These are phyloP conservation scores for Branchipolynoe longqiensis DNA, from an alignment of 2,888 invertebrate species.

Conservation along the genomic window DNA sequence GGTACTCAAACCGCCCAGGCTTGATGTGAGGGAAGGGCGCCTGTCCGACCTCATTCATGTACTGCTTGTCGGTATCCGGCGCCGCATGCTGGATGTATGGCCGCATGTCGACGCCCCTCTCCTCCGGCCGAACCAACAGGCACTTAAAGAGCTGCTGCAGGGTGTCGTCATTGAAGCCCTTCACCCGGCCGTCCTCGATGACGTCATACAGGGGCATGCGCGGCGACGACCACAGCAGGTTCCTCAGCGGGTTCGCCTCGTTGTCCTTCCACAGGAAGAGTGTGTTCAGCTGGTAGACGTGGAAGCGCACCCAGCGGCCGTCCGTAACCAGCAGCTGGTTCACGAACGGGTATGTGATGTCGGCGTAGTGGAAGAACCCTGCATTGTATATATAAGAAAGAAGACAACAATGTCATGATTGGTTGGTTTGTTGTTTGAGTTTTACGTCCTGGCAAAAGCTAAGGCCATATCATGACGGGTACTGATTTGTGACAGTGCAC, in stretches of 20 bases:
- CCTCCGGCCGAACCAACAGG: conserved; percentile 83
- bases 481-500: too few species aligned
- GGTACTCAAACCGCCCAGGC: conserved; percentile 67
- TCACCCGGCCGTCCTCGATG: conserved; percentile 84
- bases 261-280: conserved; percentile 85
- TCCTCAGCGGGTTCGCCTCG: conserved; percentile 86
- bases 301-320: conserved; percentile 92
- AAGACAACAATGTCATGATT: too few species aligned
- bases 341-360: conserved; percentile 93
- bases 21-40: conserved; percentile 54
- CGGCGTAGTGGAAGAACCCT: conserved; percentile 94
- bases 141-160: conserved; percentile 88
- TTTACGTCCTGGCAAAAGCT: too few species aligned
- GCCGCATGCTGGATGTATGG: conserved; percentile 86
- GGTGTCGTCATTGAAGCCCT: conserved; percentile 90
- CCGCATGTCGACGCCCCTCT: conserved; percentile 85
- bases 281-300: conserved; percentile 94
- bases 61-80: conserved; percentile 55
- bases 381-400: too few species aligned
- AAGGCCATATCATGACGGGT: too few species aligned
- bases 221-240: conserved; percentile 90
- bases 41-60: conserved; percentile 66
- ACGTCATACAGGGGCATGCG: conserved; percentile 88
- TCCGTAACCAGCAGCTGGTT: conserved; percentile 94
- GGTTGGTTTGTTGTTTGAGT: too few species aligned